Conservation (phyloP, 2,113 vertebrate species). For the Hippocampus barbouri region DNA sequence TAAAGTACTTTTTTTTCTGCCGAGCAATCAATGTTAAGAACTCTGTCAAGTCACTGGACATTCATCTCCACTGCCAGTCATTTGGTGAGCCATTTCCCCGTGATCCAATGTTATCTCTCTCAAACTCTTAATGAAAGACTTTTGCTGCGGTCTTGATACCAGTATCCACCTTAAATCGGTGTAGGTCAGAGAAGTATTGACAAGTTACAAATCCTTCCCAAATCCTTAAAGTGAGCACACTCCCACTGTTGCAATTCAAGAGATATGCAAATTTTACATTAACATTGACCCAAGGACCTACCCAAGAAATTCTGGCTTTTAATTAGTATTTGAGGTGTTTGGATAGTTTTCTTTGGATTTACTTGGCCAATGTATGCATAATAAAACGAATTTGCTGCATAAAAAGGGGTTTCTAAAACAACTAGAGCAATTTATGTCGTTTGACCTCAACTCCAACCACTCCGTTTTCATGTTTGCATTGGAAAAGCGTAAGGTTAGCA, state of each 20-base stretch:
- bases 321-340: background rate
- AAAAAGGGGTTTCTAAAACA: background rate
- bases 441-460: background rate
- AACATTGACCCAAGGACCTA: slow-evolving; percentile 1
- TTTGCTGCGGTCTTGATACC: background rate
- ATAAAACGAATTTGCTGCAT: background rate
- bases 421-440: background rate
- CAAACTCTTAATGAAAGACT: slow-evolving; percentile 5
- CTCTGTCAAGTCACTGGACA: slow-evolving; percentile 2
- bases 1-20: slow-evolving; percentile 8
- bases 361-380: background rate
- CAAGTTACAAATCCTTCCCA: background rate
- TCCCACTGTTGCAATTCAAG: background rate
- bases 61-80: slow-evolving; percentile 6
- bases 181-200: background rate
- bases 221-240: slow-evolving; percentile 3
- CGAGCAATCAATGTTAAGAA: slow-evolving; percentile 2
- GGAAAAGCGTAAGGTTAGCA: no score
- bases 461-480: no score
- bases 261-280: background rate
- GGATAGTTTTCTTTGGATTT: background rate
- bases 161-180: background rate
- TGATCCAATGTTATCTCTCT: slow-evolving; percentile 2
- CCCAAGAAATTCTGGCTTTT: background rate
- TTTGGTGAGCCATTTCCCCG: slow-evolving; percentile 2